A percentile compares a stretch with the other conserved stretches of the same genome.
Evolutionary conservation across 2,113 vertebrate genomes (phyloP).

Genomic region (Noctilio leporinus): DNA sequence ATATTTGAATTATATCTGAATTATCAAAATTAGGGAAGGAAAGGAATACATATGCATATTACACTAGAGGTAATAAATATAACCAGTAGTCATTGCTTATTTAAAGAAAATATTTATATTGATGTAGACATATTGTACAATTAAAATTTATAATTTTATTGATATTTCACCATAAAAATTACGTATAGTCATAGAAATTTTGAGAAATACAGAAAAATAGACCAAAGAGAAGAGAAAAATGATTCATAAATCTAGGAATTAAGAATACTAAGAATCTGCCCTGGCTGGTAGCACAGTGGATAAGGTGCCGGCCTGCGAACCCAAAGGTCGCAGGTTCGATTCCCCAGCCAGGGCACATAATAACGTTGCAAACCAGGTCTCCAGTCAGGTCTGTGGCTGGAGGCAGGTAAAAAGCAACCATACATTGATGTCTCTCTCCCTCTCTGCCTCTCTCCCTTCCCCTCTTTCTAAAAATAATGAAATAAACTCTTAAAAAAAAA

Average conservation of each 20-base stretch:
- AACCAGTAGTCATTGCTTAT: neutral
- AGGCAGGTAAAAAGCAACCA: too few species aligned
- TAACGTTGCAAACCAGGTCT: too few species aligned
- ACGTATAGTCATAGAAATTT: neutral
- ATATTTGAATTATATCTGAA: neutral
- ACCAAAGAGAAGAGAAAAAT: neutral
- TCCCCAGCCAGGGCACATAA: too few species aligned
- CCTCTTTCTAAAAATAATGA: too few species aligned
- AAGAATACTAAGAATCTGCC: neutral
- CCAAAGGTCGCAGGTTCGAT: too few species aligned
- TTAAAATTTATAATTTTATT: neutral
- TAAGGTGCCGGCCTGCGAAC: too few species aligned
- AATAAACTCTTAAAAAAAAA: too few species aligned
- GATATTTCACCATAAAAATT: neutral
- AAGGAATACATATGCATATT: neutral
- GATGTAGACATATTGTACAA: neutral
- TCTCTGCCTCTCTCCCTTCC: too few species aligned
- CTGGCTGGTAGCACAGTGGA: too few species aligned
- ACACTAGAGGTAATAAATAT: neutral
- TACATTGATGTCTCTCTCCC: too few species aligned
- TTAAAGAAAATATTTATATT: constrained; percentile 8
- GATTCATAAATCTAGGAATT: neutral
- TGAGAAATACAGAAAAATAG: neutral
- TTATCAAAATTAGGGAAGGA: neutral
- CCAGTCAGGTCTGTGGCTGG: too few species aligned